Conservation (phyloP, 1,140 invertebrate genomes). For the Platyscapa corneri region DNA sequence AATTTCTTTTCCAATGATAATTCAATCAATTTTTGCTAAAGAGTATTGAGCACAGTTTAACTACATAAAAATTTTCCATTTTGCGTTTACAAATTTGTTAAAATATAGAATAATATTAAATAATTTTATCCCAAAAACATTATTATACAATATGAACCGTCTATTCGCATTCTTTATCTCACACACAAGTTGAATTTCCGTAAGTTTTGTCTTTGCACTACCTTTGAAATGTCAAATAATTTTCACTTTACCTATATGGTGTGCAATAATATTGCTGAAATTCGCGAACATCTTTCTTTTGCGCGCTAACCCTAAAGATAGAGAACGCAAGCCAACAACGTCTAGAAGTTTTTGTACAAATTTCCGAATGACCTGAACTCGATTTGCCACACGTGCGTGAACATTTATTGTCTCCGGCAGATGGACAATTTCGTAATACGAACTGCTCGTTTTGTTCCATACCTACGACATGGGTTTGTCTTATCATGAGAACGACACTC, state of each 20-base stretch:
- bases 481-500: neutral
- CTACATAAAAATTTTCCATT: too few species aligned
- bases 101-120: too few species aligned
- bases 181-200: too few species aligned
- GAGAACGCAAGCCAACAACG: neutral
- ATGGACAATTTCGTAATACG: conserved; percentile 19
- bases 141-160: too few species aligned
- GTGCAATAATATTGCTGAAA: neutral
- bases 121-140: too few species aligned
- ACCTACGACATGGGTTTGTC: neutral
- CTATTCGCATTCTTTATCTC: too few species aligned
- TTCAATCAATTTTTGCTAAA: too few species aligned
- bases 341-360: neutral
- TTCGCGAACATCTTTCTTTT: neutral
- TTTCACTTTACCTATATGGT: neutral
- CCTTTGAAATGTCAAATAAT: neutral
- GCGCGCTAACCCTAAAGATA: neutral
- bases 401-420: neutral
- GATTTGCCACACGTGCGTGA: neutral
- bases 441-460: neutral
- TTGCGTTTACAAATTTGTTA: too few species aligned
- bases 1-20: too few species aligned
- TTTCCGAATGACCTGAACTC: neutral
- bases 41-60: too few species aligned
- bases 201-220: too few species aligned